Evolutionary conservation across 1,140 invertebrate species (phyloP).

Genomic region (Wasmannia auropunctata): DNA sequence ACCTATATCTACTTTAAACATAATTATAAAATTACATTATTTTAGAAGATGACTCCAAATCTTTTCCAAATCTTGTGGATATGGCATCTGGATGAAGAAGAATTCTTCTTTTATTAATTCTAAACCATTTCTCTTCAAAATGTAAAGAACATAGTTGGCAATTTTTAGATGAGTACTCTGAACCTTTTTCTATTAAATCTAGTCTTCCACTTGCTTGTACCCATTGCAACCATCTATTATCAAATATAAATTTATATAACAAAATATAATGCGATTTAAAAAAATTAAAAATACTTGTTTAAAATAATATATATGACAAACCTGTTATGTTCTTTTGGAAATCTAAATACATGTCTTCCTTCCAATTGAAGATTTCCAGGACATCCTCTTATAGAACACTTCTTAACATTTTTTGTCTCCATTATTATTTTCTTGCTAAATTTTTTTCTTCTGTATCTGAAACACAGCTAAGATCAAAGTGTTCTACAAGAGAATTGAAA

Average conservation of each 20-base stretch:
- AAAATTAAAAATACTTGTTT: background rate
- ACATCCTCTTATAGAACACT: background rate
- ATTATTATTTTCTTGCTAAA: background rate
- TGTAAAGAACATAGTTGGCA: background rate
- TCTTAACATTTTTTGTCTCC: background rate
- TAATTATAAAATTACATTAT: background rate
- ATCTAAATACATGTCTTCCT: background rate
- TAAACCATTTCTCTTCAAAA: slow-evolving; percentile 4
- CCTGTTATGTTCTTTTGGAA: background rate
- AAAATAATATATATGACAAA: background rate
- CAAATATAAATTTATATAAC: background rate
- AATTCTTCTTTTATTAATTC: background rate
- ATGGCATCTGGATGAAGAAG: slow-evolving; percentile 10
- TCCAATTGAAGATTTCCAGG: background rate
- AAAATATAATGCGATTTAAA: background rate
- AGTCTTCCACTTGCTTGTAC: background rate
- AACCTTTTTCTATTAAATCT: background rate
- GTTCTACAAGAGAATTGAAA: background rate
- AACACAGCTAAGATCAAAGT: slow-evolving; percentile 2
- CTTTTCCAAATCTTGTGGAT: slow-evolving; percentile 12
- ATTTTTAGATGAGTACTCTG: background rate
- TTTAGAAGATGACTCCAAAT: background rate
- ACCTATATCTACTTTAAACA: background rate
- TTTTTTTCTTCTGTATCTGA: background rate
- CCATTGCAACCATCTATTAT: background rate